These are phyloP conservation scores for Stenotaenia linearis DNA, from an alignment of 2,888 invertebrate species.

Conservation along the genomic window DNA sequence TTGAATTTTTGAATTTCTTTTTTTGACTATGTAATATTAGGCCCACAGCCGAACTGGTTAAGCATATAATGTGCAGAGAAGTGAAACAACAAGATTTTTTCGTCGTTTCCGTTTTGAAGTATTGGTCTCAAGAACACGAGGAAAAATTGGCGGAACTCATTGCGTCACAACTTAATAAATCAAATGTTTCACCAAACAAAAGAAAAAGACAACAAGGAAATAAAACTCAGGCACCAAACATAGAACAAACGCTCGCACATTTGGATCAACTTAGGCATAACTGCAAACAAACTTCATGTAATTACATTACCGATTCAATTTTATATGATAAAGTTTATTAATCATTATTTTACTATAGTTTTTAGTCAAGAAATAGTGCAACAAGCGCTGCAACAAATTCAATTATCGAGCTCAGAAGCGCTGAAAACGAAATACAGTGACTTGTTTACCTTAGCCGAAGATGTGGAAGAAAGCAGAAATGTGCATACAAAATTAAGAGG, in stretches of 20 bases:
- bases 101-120: conserved; percentile 82
- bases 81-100: conserved; percentile 64
- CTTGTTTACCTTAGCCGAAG: conserved; percentile 81
- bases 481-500: conserved; percentile 41
- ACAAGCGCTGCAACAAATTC: conserved; percentile 80
- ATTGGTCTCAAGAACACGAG: conserved; percentile 90
- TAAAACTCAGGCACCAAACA: conserved; percentile 40
- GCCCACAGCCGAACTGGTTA: conserved; percentile 49
- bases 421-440: conserved; percentile 87
- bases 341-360: no score
- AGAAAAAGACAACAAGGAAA: conserved; percentile 57
- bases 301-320: no score
- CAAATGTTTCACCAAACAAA: conserved; percentile 77
- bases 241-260: conserved; percentile 82
- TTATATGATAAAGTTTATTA: no score
- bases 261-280: conserved; percentile 74
- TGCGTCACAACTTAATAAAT: conserved; percentile 55
- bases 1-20: no score
- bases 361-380: conserved; percentile 88
- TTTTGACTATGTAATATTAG: conserved; percentile 39
- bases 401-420: conserved; percentile 78
- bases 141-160: conserved; percentile 62
- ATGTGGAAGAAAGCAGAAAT: conserved; percentile 59
- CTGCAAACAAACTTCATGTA: conserved; percentile 49
- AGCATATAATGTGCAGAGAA: conserved; percentile 49